Base-by-base conservation (phyloP, 1,140 invertebrate genomes). In the Bombus soroeensis region DNA sequence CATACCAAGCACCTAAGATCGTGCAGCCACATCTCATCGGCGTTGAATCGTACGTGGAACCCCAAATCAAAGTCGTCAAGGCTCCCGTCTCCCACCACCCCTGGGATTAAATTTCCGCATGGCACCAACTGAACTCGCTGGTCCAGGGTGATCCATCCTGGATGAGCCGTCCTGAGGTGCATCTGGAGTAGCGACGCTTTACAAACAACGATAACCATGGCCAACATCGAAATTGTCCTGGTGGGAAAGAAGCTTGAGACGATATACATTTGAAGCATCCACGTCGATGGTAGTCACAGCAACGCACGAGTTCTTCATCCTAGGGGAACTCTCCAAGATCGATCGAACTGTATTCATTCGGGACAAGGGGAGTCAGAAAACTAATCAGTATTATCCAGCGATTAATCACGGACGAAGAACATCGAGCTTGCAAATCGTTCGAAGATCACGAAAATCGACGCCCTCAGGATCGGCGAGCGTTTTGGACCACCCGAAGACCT, bases 1-100 rank as follows among this genome's bases (percentile, higher is more conserved):
- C 93, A 71, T 94, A 94, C 85, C 85, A 91, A 25, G 85, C 87
- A 37, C 86, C 90, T 18, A 77, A 94, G 57, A 77, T 93, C 75
- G 85, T 78, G 18, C 92, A 93, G 53, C 94, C 95, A 12, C 94
- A 95, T 86, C 91, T 95, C 78, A 92, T 95, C 77, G 95, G 94
- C 13, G 85, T 91, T 18, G 91, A 91, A n/a, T 62, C 59, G 8
- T 91, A 92, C 71, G 90, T 90, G 70, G 94, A 94, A 80, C 92
- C 94, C 77, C 90, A 68, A 22, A 37, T 94, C 43, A 93, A 94
- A 80, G 80, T 90, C 70, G 89, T 89, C 73, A 94, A 94, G 86
- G 90, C 92, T 41, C 92, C 93, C 32, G 83, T 85, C 43, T 47
- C 41, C 15, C 90, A 94, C 72, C 93, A 93, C 57, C 89, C 85